Conservation (phyloP, 2,113 vertebrate genomes). For the Baryphthengus martii region DNA sequence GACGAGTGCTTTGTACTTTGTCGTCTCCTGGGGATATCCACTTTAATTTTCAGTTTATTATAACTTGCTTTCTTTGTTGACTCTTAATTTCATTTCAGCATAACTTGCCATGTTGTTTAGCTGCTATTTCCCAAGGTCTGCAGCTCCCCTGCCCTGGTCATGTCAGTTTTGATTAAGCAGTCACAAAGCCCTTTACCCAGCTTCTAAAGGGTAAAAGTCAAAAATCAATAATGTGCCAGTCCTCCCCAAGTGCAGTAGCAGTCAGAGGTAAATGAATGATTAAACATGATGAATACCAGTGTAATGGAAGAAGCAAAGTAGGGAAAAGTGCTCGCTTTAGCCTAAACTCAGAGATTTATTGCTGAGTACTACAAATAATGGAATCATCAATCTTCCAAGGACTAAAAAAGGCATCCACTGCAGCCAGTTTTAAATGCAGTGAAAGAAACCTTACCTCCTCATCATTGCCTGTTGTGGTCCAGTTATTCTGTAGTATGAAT, state of each 20-base stretch:
- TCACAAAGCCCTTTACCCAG: constrained; percentile 34
- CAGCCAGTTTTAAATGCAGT: constrained; percentile 28
- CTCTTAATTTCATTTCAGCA: constrained; percentile 66
- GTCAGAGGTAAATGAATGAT: constrained; percentile 70
- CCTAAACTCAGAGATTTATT: constrained; percentile 71
- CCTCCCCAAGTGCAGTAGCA: constrained; percentile 43
- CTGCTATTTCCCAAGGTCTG: constrained; percentile 55
- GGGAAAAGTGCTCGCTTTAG: constrained; percentile 68
- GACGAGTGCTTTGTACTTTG: not conserved
- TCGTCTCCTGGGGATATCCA: not conserved
- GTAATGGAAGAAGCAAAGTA: constrained; percentile 64
- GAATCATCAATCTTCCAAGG: constrained; percentile 76
- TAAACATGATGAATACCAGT: constrained; percentile 75
- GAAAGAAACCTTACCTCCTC: not conserved
- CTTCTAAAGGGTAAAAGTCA: constrained; percentile 56
- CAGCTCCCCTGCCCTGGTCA: not conserved
- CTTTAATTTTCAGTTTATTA: constrained; percentile 48
- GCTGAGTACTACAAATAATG: constrained; percentile 73
- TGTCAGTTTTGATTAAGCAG: constrained; percentile 63
- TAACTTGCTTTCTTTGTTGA: constrained; percentile 51
- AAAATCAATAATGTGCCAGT: constrained; percentile 57
- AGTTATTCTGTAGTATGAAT: not conserved
- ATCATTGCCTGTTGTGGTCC: not conserved
- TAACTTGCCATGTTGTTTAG: constrained; percentile 53
- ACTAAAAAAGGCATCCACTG: constrained; percentile 37